A percentile compares a stretch with the other conserved stretches of the same genome.
These are phyloP conservation scores for Ormyrus thymus DNA, from an alignment of 2,888 invertebrate species.

Conservation along the genomic window DNA sequence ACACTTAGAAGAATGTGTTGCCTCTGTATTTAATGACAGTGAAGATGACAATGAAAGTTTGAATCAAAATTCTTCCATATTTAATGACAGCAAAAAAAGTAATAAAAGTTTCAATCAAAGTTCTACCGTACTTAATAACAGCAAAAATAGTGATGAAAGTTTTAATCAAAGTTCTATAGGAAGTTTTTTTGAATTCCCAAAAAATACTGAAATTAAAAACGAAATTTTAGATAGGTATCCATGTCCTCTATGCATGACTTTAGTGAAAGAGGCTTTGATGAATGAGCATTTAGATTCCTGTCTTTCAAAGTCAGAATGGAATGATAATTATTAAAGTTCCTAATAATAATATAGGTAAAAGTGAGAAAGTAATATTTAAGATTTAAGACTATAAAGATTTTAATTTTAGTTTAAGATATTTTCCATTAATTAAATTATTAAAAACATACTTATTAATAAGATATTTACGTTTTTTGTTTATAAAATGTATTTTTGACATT, in stretches of 20 bases:
- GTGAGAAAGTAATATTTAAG: background rate
- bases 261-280: slow-evolving; percentile 77
- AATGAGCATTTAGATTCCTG: slow-evolving; percentile 79
- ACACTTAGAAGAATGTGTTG: slow-evolving; percentile 74
- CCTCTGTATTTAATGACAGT: slow-evolving; percentile 72
- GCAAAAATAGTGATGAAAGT: slow-evolving; percentile 65
- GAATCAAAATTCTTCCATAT: slow-evolving; percentile 67
- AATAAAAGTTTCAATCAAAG: too few relatives aligned
- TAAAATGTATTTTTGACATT: too few relatives aligned
- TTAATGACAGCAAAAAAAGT: slow-evolving; percentile 69
- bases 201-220: slow-evolving; percentile 63
- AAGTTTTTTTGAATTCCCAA: slow-evolving; percentile 59
- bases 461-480: too few relatives aligned
- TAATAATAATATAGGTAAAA: background rate
- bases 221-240: slow-evolving; percentile 69
- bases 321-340: slow-evolving; percentile 4
- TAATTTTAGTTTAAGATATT: background rate
- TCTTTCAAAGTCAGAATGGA: slow-evolving; percentile 36
- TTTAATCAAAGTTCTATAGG: slow-evolving; percentile 61
- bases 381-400: background rate
- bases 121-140: slow-evolving; percentile 69
- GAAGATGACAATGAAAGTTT: slow-evolving; percentile 63
- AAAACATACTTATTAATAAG: too few relatives aligned
- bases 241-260: slow-evolving; percentile 80
- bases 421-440: too few relatives aligned